phyloP scores from a whole-genome alignment of 2,113 vertebrate genomes.

The Trematocara nigrifrons region DNA sequence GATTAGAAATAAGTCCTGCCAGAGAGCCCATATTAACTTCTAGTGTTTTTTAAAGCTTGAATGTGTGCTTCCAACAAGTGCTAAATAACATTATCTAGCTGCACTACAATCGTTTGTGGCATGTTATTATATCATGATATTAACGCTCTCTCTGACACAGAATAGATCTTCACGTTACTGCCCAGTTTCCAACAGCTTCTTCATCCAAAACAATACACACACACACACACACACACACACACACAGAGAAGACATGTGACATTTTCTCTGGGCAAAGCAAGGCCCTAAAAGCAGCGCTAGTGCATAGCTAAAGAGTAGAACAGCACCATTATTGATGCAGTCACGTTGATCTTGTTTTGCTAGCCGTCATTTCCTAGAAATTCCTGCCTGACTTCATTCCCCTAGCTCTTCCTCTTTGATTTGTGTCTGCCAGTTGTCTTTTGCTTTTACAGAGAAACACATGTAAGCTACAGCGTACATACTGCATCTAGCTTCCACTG shows the following conservation, averaged over 20 bases:
- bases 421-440: conserved; percentile 26
- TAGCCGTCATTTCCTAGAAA: conserved; percentile 27
- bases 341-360: conserved; percentile 35
- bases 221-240: neutral
- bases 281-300: neutral
- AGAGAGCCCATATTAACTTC: neutral
- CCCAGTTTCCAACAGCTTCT: neutral
- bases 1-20: conserved; percentile 26
- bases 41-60: neutral
- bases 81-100: neutral
- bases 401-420: neutral
- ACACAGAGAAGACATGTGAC: neutral
- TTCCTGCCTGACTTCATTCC: conserved; percentile 26
- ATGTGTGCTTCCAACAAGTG: neutral
- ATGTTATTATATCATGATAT: neutral
- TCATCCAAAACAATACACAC: neutral
- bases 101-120: neutral
- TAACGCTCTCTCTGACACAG: neutral
- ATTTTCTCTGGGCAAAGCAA: neutral
- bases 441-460: conserved; percentile 15
- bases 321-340: neutral
- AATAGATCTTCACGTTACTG: neutral
- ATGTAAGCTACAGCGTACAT: neutral
- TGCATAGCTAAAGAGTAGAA: neutral
- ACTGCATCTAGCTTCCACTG: neutral